Evolutionary conservation across 2,797 vertebrate species (phyloP).

Genomic region (Furcifer pardalis): DNA sequence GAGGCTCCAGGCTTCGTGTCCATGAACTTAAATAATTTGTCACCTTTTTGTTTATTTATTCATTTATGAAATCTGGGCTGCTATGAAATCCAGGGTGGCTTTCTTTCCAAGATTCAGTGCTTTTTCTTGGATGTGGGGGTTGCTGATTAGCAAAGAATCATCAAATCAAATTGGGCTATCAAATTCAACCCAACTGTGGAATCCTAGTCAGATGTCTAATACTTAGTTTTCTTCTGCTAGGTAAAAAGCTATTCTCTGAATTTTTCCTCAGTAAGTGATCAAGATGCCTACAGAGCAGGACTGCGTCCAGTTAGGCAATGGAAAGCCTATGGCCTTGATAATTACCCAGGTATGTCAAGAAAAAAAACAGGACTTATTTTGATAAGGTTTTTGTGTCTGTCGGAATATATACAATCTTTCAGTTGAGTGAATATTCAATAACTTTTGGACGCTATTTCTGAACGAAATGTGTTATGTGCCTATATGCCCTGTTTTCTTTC

Average conservation of each 20-base stretch:
- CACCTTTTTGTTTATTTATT: too few species aligned
- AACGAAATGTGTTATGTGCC: neutral
- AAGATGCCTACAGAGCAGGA: constrained; percentile 81
- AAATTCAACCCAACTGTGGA: neutral
- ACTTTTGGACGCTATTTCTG: constrained; percentile 21
- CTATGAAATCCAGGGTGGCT: neutral
- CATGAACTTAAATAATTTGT: too few species aligned
- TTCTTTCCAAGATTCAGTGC: neutral
- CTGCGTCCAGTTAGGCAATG: constrained; percentile 85
- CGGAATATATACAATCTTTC: neutral
- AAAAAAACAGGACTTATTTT: constrained; percentile 6
- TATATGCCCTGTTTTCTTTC: neutral
- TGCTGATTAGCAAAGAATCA: neutral
- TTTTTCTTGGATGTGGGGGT: neutral
- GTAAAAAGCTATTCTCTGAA: constrained; percentile 79
- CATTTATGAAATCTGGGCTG: neutral
- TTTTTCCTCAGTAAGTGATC: constrained; percentile 78
- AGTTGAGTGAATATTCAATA: neutral
- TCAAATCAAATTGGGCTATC: neutral
- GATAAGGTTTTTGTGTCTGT: neutral
- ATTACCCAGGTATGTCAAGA: constrained; percentile 78
- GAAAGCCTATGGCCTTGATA: constrained; percentile 86
- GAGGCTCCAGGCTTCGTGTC: too few species aligned
- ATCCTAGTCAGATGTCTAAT: neutral
- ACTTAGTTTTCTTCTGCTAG: constrained; percentile 69